phyloP scores from a whole-genome alignment of 2,113 vertebrate species.

The Mastomys natalensis region DNA sequence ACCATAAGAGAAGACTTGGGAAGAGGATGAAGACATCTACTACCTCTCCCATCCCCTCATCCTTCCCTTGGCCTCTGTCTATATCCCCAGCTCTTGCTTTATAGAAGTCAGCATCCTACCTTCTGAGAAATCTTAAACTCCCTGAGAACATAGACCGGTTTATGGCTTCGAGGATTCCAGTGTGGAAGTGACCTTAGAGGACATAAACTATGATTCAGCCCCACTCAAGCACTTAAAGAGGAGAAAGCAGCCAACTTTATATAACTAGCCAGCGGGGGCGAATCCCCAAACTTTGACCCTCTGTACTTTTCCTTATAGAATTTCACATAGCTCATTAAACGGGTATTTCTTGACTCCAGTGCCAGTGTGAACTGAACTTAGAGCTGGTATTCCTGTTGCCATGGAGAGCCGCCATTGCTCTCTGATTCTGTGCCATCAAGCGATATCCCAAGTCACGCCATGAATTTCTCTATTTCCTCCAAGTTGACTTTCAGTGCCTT shows the following conservation, averaged over 20 bases:
- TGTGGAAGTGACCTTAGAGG: neutral
- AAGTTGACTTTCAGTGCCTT: neutral
- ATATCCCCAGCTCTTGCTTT: neutral
- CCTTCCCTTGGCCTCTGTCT: neutral
- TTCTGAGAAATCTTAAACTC: neutral
- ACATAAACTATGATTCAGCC: neutral
- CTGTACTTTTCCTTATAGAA: neutral
- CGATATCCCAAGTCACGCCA: neutral
- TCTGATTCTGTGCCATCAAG: neutral
- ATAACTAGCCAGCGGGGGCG: neutral
- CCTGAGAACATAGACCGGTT: neutral
- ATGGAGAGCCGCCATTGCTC: neutral
- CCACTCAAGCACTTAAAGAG: neutral
- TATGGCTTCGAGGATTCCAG: neutral
- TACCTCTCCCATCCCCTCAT: neutral
- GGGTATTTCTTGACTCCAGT: neutral
- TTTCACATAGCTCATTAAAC: neutral
- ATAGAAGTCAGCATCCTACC: neutral
- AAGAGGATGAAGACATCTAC: neutral
- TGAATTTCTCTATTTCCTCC: slow-evolving; percentile 2
- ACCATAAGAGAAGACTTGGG: neutral
- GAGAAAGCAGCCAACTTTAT: neutral
- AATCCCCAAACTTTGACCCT: neutral
- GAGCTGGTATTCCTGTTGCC: neutral
- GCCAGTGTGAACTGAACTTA: neutral